These are phyloP conservation scores for Drosophila bunnanda DNA, from an alignment of 2,888 invertebrate genomes.

Conservation along the genomic window DNA sequence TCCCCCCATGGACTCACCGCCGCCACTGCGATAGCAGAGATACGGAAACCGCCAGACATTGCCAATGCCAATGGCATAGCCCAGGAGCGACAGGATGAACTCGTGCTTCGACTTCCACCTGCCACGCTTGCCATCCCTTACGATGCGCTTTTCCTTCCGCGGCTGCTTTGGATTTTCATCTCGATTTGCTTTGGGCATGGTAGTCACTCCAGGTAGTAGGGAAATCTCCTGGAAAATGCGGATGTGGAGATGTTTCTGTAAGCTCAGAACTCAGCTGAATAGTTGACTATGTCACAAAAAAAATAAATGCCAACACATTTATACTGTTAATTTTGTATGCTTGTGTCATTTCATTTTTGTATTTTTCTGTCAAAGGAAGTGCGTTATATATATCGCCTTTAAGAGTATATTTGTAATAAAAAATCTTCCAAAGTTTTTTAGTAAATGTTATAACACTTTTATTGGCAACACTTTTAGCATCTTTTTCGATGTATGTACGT, in stretches of 20 bases:
- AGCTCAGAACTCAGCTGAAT: too few species aligned
- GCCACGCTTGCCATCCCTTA: conserved; percentile 85
- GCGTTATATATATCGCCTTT: too few species aligned
- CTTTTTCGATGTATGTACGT: conserved; percentile 54
- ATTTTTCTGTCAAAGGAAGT: conserved; percentile 7
- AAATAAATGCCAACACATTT: background rate
- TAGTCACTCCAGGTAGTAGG: background rate
- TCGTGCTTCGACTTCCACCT: conserved; percentile 91
- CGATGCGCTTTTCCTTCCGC: conserved; percentile 44
- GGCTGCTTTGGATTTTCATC: background rate
- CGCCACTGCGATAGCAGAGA: conserved; percentile 93
- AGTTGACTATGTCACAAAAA: too few species aligned
- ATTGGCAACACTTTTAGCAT: conserved; percentile 75
- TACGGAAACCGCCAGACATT: conserved; percentile 96
- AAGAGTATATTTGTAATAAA: too few species aligned
- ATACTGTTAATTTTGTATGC: background rate
- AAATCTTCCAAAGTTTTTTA: conserved; percentile 46
- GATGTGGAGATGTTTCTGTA: background rate
- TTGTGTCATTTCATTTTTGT: background rate
- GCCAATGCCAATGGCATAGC: conserved; percentile 93
- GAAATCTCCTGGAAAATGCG: background rate
- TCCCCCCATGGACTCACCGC: conserved; percentile 86
- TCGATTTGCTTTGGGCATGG: background rate
- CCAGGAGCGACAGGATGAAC: conserved; percentile 92
- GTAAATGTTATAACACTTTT: conserved; percentile 64